These are phyloP conservation scores for Dione juno DNA, from an alignment of 2,888 invertebrate genomes.

Conservation along the genomic window DNA sequence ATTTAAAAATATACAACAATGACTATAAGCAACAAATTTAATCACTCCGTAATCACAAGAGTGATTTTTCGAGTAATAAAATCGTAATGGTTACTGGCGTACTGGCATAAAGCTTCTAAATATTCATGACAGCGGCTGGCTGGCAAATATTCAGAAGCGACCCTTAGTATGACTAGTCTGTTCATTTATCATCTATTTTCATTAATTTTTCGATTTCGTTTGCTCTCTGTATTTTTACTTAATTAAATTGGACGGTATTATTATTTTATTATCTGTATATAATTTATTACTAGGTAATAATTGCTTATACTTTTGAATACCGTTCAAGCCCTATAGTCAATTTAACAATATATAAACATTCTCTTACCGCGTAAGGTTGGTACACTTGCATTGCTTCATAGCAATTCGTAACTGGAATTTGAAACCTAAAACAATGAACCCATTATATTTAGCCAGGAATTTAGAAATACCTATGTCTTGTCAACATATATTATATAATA, in stretches of 20 bases:
- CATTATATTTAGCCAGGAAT: too few species aligned
- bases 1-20: constrained; percentile 14
- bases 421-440: too few species aligned
- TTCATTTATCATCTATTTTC: constrained; percentile 30
- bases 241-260: constrained; percentile 16
- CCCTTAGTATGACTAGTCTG: constrained; percentile 15
- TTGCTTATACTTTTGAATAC: neutral
- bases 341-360: too few species aligned
- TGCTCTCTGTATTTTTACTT: constrained; percentile 6
- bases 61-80: constrained; percentile 31
- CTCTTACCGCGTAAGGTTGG: too few species aligned
- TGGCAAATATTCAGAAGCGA: constrained; percentile 25
- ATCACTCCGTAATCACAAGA: constrained; percentile 18
- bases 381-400: too few species aligned
- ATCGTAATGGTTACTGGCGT: constrained; percentile 46
- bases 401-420: too few species aligned
- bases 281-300: neutral
- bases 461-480: too few species aligned
- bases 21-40: constrained; percentile 17
- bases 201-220: constrained; percentile 34
- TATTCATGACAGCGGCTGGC: constrained; percentile 59
- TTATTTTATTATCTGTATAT: constrained; percentile 2
- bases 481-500: too few species aligned
- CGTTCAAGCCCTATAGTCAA: too few species aligned
- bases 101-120: constrained; percentile 62